Evolutionary conservation across 2,113 vertebrate species (phyloP).

Genomic region (Chitala chitala): DNA sequence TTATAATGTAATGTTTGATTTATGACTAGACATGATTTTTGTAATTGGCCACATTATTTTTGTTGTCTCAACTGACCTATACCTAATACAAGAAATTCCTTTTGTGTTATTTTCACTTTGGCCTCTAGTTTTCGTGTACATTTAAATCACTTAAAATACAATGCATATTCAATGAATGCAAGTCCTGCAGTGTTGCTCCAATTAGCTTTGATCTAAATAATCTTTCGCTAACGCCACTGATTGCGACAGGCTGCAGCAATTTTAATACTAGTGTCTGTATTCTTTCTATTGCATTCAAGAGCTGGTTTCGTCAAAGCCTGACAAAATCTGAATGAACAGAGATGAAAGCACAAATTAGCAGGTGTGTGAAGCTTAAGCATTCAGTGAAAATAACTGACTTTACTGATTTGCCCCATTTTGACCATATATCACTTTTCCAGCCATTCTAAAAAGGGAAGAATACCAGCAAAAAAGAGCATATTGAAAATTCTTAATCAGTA

Average conservation of each 20-base stretch:
- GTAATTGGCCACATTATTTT: background rate
- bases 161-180: constrained; percentile 45
- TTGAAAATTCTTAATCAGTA: too few relatives aligned
- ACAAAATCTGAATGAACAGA: background rate
- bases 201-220: background rate
- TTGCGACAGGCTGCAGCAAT: background rate
- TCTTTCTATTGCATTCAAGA: background rate
- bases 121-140: constrained; percentile 28
- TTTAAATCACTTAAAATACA: constrained; percentile 40
- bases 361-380: background rate
- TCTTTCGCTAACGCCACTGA: background rate
- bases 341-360: background rate
- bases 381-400: background rate
- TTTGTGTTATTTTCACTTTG: constrained; percentile 29
- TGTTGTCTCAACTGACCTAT: background rate
- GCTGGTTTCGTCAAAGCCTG: background rate
- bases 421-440: background rate
- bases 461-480: background rate
- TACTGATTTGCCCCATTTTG: background rate
- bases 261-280: background rate
- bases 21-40: background rate
- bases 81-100: background rate
- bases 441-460: background rate
- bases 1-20: background rate
- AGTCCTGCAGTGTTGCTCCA: constrained; percentile 22